Conservation (phyloP, 2,797 vertebrate genomes). For the Peromyscus nudipes region DNA sequence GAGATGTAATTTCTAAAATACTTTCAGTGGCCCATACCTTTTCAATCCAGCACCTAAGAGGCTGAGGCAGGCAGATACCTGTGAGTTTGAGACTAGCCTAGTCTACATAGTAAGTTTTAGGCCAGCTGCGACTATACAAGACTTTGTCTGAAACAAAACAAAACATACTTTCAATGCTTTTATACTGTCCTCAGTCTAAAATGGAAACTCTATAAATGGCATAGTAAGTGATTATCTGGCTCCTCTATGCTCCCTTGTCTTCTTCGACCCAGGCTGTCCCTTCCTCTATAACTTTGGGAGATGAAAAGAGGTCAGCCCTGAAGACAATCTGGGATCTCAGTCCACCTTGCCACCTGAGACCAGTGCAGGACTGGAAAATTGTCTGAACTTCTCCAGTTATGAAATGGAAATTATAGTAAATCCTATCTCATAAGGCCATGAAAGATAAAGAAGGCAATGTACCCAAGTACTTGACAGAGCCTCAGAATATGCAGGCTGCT, state of each 20-base stretch:
- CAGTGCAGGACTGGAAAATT: not conserved
- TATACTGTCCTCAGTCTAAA: not conserved
- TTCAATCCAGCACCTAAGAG: not conserved
- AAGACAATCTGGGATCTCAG: not conserved
- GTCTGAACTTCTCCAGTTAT: not conserved
- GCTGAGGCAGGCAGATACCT: not conserved
- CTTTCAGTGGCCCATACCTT: not conserved
- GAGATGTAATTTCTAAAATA: constrained; percentile 33
- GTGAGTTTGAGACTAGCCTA: not conserved
- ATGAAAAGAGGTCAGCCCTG: not conserved
- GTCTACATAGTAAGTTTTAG: not conserved
- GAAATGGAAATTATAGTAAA: not conserved
- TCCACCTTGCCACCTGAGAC: not conserved
- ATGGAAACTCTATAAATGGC: not conserved
- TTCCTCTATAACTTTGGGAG: not conserved
- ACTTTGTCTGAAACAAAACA: not conserved
- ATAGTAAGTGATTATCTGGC: not conserved
- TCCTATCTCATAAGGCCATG: not conserved
- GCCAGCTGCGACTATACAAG: not conserved
- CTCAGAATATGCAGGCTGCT: not conserved
- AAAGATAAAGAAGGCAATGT: not conserved
- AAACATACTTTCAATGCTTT: not conserved
- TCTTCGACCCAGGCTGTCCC: not conserved
- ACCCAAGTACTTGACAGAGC: not conserved
- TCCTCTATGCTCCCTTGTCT: not conserved